Percentiles rank a stretch among this genome's conserved stretches.
phyloP scores from a whole-genome alignment of 1,140 invertebrate species.

The Achroia grisella region DNA sequence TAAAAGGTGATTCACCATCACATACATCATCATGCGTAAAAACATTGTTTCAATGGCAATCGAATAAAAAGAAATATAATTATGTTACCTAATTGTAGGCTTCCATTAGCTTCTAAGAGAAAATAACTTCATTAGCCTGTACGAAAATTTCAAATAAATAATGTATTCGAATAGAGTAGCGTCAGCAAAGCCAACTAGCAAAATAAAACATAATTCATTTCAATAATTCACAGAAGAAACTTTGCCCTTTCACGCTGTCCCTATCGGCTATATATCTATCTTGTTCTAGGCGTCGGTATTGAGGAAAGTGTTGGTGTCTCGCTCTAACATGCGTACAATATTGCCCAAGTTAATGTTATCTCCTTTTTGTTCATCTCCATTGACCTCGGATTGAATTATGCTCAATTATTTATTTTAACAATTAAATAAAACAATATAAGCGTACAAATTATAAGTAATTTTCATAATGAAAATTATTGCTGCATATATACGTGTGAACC shows the following conservation, averaged over 20 bases:
- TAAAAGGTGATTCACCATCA: too few relatives aligned
- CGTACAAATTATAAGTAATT: neutral
- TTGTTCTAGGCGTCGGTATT: conserved; percentile 9
- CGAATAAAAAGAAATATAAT: too few relatives aligned
- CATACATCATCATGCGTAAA: too few relatives aligned
- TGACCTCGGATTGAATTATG: conserved; percentile 9
- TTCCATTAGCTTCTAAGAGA: conserved; percentile 5
- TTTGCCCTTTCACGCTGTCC: conserved; percentile 31
- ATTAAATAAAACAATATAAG: too few relatives aligned
- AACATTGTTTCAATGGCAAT: too few relatives aligned
- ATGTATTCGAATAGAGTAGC: conserved; percentile 14
- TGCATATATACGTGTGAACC: too few relatives aligned
- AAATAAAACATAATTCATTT: conserved; percentile 62
- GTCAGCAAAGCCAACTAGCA: conserved; percentile 41
- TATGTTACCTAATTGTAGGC: neutral
- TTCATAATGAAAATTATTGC: too few relatives aligned
- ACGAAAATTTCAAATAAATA: conserved; percentile 26
- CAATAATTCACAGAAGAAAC: conserved; percentile 51
- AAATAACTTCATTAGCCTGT: conserved; percentile 22
- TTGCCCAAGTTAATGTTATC: conserved; percentile 56
- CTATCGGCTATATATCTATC: conserved; percentile 14
- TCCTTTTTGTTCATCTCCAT: conserved; percentile 42
- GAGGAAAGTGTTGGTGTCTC: conserved; percentile 23
- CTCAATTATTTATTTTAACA: conserved; percentile 11
- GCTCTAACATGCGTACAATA: conserved; percentile 27